Evolutionary conservation across 2,797 vertebrate species (phyloP), one percentile per base, ranked within the genome.

Genomic region (Phrynocephalus forsythii): DNA sequence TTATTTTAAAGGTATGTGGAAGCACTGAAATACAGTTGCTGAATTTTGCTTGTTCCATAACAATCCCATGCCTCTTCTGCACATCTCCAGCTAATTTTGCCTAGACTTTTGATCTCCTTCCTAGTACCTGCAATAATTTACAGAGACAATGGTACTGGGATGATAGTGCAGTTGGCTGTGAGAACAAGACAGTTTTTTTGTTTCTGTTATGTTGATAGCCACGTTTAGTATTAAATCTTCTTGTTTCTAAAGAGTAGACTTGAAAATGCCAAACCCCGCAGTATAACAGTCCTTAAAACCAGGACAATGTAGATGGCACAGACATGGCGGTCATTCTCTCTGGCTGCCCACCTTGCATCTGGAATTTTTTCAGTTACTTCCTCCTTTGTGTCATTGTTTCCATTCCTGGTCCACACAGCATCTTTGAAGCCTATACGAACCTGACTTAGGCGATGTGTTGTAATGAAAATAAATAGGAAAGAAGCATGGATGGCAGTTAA

Each of bases 391-490:
- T 6, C 63, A 63, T 18, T 63, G 15, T 20, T 63, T 63, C 60
- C 60, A 63, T 15, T 63, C 15, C 22, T 13, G 60, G 18, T 63
- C 60, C 22, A 63, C 56, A 60, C 5, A 63, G 3, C 16, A 26
- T 48, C 20, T 24, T 6, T 86, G 56, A 20, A 79, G 15, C 81
- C 30, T 38, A n/a, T n/a, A 66, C 44, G 75, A 38, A 18, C 67
- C 30, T 86, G 71, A 72, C 33, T 93, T 91, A 91, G 82, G 82
- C 89, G 50, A 91, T 94, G 88, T 92, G 92, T 92, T 89, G 91
- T 92, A 48, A 85, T 90, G 90, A 69, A 72, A 80, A 80, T 80
- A 63, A 79, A 63, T n/a, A 63, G 15, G 7, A 81, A 30, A 52
- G 38, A 5, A 44, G 10, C 9, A 66, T 10, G 1, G 56, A 11